Evolutionary conservation across 1,140 invertebrate species (phyloP).

Genomic region (Pogonomyrmex californicus): DNA sequence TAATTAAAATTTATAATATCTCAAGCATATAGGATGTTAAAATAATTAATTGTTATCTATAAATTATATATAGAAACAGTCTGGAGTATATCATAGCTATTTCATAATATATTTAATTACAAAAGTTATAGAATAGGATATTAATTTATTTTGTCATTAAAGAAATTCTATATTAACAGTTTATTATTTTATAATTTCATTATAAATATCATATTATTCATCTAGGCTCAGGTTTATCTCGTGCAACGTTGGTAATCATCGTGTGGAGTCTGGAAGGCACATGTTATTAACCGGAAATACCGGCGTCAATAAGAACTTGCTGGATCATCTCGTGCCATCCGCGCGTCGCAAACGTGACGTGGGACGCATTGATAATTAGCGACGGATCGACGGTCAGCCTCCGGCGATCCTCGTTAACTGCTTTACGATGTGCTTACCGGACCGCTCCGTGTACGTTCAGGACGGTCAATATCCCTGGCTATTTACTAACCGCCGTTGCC

Average conservation of each 20-base stretch:
- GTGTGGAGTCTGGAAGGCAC: neutral
- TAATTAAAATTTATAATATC: neutral
- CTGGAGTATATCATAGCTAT: too few relatives aligned
- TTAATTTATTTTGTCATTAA: neutral
- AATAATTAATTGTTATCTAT: neutral
- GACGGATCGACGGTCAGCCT: constrained; percentile 65
- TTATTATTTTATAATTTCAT: neutral
- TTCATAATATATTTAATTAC: neutral
- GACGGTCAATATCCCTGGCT: constrained; percentile 74
- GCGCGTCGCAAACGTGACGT: constrained; percentile 23
- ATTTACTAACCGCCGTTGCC: constrained; percentile 72
- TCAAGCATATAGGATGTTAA: neutral
- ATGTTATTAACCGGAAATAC: constrained; percentile 63
- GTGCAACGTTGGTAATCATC: constrained; percentile 15
- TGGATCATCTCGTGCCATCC: constrained; percentile 29
- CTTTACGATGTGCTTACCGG: constrained; percentile 73
- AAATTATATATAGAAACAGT: neutral
- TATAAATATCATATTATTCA: neutral
- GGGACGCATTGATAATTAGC: constrained; percentile 71
- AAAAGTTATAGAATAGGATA: neutral
- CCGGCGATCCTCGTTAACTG: constrained; percentile 77
- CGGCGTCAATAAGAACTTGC: constrained; percentile 29
- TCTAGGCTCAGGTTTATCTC: neutral
- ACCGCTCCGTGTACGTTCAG: constrained; percentile 59
- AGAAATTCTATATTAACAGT: neutral